Conservation (phyloP, 2,888 invertebrate species). For the Agrochola circellaris region DNA sequence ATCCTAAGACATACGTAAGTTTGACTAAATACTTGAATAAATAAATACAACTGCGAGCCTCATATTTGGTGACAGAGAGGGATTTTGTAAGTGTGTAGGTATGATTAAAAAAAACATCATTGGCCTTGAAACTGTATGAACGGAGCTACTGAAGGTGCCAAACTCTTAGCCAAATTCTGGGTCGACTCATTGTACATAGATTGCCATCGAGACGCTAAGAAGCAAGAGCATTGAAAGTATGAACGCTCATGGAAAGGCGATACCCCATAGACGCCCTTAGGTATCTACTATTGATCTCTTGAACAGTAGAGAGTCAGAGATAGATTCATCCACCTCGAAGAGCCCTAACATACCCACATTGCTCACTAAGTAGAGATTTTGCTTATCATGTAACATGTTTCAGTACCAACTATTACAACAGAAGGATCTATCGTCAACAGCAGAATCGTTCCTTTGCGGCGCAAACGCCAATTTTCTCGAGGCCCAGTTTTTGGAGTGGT, state of each 20-base stretch:
- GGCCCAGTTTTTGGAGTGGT: slow-evolving; percentile 86
- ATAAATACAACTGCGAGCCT: background rate
- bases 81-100: background rate
- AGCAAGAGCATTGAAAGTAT: background rate
- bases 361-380: background rate
- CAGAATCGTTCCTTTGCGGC: slow-evolving; percentile 85
- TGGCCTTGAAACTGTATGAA: background rate
- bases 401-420: slow-evolving; percentile 29
- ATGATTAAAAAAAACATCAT: background rate
- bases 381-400: slow-evolving; percentile 16
- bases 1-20: too few species aligned
- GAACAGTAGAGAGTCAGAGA: background rate
- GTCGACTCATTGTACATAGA: too few species aligned
- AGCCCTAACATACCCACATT: background rate
- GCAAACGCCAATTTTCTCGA: slow-evolving; percentile 86
- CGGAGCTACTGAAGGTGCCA: background rate
- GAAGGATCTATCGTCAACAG: slow-evolving; percentile 70
- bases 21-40: too few species aligned
- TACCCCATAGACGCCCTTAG: background rate
- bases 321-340: background rate
- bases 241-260: background rate
- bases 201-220: background rate
- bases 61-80: background rate
- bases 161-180: background rate
- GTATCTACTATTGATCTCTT: background rate